phyloP scores from a whole-genome alignment of 2,888 invertebrate species.

The Caradrina clavipalpis region DNA sequence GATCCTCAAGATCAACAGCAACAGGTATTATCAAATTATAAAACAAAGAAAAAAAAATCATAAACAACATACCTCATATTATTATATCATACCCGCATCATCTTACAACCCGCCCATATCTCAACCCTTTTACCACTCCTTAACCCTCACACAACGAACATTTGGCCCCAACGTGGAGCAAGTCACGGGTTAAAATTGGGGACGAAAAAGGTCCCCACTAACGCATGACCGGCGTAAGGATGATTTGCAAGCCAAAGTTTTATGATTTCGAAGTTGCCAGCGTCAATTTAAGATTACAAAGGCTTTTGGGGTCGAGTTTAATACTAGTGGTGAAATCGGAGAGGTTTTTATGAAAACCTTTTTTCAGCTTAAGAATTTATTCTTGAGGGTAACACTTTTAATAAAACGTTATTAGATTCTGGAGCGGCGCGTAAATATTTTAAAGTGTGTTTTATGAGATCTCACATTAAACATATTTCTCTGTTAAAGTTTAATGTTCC shows the following conservation, averaged over 20 bases:
- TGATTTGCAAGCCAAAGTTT: constrained; percentile 65
- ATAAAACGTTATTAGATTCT: constrained; percentile 48
- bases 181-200: constrained; percentile 66
- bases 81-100: neutral
- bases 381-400: constrained; percentile 46
- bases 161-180: constrained; percentile 51
- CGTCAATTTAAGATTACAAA: constrained; percentile 63
- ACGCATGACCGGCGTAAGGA: constrained; percentile 57
- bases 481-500: neutral
- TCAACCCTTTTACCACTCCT: constrained; percentile 31
- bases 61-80: too few relatives aligned
- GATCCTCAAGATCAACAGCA: too few relatives aligned
- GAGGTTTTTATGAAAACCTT: constrained; percentile 52
- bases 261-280: constrained; percentile 59
- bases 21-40: too few relatives aligned
- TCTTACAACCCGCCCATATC: constrained; percentile 27
- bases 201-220: constrained; percentile 57
- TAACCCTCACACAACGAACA: constrained; percentile 33
- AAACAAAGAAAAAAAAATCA: too few relatives aligned
- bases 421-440: constrained; percentile 34
- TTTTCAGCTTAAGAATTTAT: constrained; percentile 35
- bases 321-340: constrained; percentile 37
- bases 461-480: constrained; percentile 18
- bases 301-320: constrained; percentile 55
- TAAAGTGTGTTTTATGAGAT: constrained; percentile 11